A percentile compares a stretch with the other conserved stretches of the same genome.
phyloP scores from a whole-genome alignment of 2,113 vertebrate species.

The Poeciliopsis retropinna region DNA sequence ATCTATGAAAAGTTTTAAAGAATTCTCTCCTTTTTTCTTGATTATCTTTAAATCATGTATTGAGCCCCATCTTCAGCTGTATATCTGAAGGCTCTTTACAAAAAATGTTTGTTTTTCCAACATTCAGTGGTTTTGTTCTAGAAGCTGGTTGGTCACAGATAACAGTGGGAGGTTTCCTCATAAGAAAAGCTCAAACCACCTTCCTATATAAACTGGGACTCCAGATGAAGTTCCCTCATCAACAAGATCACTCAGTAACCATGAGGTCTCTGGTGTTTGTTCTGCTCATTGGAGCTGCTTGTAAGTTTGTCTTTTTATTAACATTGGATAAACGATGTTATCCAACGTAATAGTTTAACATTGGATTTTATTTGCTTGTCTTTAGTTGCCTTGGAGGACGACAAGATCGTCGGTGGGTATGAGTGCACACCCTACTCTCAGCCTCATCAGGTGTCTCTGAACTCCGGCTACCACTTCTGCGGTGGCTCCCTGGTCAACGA shows the following conservation, averaged over 20 bases:
- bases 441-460: slow-evolving; percentile 84
- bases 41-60: no score
- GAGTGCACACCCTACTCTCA: slow-evolving; percentile 77
- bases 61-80: no score
- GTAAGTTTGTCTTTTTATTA: slow-evolving; percentile 50
- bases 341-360: neutral
- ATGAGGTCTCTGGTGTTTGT: slow-evolving; percentile 79
- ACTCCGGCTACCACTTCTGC: slow-evolving; percentile 81
- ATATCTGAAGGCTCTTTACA: no score
- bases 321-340: neutral
- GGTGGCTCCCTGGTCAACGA: slow-evolving; percentile 81
- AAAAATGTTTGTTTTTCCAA: slow-evolving; percentile 14
- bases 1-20: no score
- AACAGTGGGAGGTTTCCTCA: slow-evolving; percentile 5
- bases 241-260: slow-evolving; percentile 62
- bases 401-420: slow-evolving; percentile 88
- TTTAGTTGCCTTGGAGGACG: slow-evolving; percentile 67
- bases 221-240: slow-evolving; percentile 39
- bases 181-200: neutral
- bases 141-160: slow-evolving; percentile 6
- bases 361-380: neutral
- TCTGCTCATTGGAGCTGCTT: slow-evolving; percentile 78
- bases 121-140: neutral
- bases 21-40: no score
- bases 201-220: slow-evolving; percentile 39